These are phyloP conservation scores for Tiliqua scincoides DNA, from an alignment of 2,113 vertebrate species.

Conservation along the genomic window DNA sequence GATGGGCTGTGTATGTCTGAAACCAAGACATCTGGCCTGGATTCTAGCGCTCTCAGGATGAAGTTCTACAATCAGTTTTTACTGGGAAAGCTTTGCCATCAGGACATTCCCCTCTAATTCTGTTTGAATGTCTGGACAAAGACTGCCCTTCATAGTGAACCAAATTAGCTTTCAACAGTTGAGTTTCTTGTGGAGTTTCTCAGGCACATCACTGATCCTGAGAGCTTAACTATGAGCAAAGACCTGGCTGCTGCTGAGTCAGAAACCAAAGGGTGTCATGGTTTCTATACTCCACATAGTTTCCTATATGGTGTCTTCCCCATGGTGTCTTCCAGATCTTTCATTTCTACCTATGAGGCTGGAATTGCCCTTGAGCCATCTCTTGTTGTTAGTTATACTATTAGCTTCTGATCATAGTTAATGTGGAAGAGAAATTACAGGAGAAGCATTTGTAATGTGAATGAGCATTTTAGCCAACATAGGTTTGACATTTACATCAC, in stretches of 20 bases:
- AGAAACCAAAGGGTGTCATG: not conserved
- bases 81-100: not conserved
- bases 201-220: not conserved
- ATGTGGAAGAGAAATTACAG: no score
- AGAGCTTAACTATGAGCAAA: not conserved
- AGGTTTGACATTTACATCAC: no score
- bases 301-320: not conserved
- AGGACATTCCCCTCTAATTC: rapidly evolving
- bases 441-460: no score
- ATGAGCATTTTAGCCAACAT: no score
- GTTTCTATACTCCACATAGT: not conserved
- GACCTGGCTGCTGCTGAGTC: not conserved
- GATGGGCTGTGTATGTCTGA: not conserved
- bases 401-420: no score
- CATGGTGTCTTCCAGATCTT: no score
- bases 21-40: not conserved
- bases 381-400: no score
- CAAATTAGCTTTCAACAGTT: not conserved
- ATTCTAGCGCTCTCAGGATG: not conserved
- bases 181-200: not conserved
- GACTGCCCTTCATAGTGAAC: no score
- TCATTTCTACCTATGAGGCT: no score
- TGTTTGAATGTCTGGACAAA: not conserved
- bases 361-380: no score
- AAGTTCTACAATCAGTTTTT: not conserved